Evolutionary conservation across 2,888 invertebrate species (phyloP).

Genomic region (Sesia bembeciformis): DNA sequence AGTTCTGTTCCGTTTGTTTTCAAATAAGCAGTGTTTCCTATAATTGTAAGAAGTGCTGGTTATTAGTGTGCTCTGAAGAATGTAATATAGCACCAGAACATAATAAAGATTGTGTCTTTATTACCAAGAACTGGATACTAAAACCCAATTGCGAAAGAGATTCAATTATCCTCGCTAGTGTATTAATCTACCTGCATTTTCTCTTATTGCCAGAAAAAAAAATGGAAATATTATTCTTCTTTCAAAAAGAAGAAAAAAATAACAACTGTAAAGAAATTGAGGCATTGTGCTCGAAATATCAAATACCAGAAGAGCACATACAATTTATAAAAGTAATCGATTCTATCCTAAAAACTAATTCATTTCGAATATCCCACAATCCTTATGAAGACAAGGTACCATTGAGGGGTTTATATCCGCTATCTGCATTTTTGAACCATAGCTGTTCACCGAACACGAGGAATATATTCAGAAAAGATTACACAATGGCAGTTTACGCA

Average conservation of each 20-base stretch:
- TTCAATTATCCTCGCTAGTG: conserved; percentile 22
- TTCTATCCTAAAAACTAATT: conserved; percentile 76
- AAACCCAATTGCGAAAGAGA: conserved; percentile 19
- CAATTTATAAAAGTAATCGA: conserved; percentile 67
- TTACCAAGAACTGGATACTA: conserved; percentile 63
- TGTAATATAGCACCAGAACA: conserved; percentile 76
- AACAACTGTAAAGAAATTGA: conserved; percentile 64
- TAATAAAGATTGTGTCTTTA: conserved; percentile 75
- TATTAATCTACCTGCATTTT: conserved; percentile 39
- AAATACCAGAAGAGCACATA: conserved; percentile 64
- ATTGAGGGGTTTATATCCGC: conserved; percentile 77
- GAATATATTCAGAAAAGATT: conserved; percentile 71
- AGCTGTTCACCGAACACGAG: conserved; percentile 79
- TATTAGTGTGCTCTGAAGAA: conserved; percentile 76
- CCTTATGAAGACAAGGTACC: conserved; percentile 38
- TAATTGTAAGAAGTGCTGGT: conserved; percentile 76
- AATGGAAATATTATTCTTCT: conserved; percentile 47
- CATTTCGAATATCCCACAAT: conserved; percentile 72
- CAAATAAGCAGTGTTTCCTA: conserved; percentile 39
- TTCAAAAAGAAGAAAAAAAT: conserved; percentile 48
- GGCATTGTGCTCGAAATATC: conserved; percentile 47
- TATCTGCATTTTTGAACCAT: conserved; percentile 80
- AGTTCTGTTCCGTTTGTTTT: conserved; percentile 78
- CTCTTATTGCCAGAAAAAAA: conserved; percentile 44
- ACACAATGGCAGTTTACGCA: conserved; percentile 75